A percentile compares a stretch with the other conserved stretches of the same genome.
These are phyloP conservation scores for Ceratitis capitata DNA, from an alignment of 1,140 invertebrate genomes.

Conservation along the genomic window DNA sequence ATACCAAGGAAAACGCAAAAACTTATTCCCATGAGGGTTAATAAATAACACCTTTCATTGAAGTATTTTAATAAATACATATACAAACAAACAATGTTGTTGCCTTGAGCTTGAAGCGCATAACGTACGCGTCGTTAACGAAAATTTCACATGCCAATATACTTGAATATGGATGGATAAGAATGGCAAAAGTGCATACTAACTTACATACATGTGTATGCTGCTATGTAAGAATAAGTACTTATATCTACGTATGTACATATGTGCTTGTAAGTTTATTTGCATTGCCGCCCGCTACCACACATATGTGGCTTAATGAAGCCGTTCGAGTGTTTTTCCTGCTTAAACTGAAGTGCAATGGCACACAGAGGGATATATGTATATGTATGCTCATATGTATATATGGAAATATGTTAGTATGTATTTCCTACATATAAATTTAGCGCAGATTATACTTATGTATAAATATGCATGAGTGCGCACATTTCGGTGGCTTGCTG, in stretches of 20 bases:
- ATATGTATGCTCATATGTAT: not conserved
- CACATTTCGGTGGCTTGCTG: conserved; percentile 1
- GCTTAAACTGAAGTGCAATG: not conserved
- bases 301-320: conserved; percentile 20
- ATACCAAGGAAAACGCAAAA: not conserved
- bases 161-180: too few species aligned
- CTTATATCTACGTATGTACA: not conserved
- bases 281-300: not conserved
- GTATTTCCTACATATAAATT: too few species aligned
- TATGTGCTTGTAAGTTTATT: not conserved
- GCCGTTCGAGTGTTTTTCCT: conserved; percentile 32
- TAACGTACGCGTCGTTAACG: not conserved
- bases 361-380: not conserved
- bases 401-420: not conserved
- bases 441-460: too few species aligned
- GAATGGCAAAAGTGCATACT: too few species aligned
- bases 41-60: not conserved
- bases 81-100: not conserved
- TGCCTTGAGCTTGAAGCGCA: not conserved
- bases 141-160: not conserved
- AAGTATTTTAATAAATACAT: not conserved
- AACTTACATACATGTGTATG: not conserved
- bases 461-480: not conserved
- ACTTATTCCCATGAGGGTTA: not conserved
- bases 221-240: not conserved